Evolutionary conservation across 2,113 vertebrate species (phyloP).

Genomic region (Setophaga kirtlandii): DNA sequence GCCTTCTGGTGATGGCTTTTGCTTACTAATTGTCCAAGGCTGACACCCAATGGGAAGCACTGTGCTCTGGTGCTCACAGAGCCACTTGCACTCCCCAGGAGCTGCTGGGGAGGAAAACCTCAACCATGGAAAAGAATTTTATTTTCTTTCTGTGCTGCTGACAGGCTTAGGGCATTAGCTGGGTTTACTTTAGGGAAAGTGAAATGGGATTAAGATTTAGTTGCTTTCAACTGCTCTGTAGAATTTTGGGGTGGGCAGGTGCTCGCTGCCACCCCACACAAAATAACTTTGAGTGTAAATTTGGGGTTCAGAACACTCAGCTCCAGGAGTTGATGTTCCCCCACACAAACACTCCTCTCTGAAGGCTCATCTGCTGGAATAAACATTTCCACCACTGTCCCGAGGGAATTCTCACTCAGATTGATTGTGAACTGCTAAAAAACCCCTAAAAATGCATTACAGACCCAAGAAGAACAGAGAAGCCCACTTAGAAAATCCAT

Average conservation of each 20-base stretch:
- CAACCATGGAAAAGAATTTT: not conserved
- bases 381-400: not conserved
- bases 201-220: not conserved
- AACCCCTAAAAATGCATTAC: not conserved
- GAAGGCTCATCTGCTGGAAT: rapidly evolving
- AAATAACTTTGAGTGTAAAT: not conserved
- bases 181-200: not conserved
- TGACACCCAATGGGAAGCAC: slow-evolving; percentile 28
- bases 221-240: not conserved
- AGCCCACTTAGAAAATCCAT: not conserved
- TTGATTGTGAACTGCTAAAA: not conserved
- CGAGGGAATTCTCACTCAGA: not conserved
- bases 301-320: not conserved
- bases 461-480: not conserved
- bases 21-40: slow-evolving; percentile 46
- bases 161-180: not conserved
- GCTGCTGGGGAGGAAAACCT: not conserved
- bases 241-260: not conserved
- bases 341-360: not conserved
- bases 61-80: not conserved
- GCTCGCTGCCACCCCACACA: rapidly evolving
- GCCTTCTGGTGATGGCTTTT: slow-evolving; percentile 22
- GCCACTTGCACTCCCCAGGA: not conserved
- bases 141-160: not conserved
- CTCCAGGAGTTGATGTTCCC: not conserved